Evolutionary conservation across 30 jellyfish, hydroid and myxozoan species (phyloP).

Genomic region (Aurelia coerulea): DNA sequence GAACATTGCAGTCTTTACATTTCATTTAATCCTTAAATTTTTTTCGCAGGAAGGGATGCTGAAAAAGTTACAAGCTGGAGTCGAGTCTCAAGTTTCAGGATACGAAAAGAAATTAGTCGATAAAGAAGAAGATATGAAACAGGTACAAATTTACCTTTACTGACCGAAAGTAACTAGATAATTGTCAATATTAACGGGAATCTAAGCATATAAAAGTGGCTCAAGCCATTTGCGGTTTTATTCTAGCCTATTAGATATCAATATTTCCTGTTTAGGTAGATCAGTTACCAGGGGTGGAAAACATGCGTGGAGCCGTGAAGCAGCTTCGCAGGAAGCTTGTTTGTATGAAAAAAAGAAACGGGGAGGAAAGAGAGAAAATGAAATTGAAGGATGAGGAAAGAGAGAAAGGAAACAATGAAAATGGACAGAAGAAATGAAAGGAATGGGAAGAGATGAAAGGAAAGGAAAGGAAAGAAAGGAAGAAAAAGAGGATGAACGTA

Average conservation of each 20-base stretch:
- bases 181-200: not conserved
- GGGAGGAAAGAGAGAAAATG: conserved; percentile 28
- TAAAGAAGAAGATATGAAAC: conserved; percentile 67
- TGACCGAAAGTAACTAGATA: not conserved
- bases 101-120: conserved; percentile 77
- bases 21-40: not conserved
- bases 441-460: too few species aligned
- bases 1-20: not conserved
- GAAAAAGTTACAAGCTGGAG: conserved; percentile 79
- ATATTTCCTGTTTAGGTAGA: too few species aligned
- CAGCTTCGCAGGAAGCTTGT: too few species aligned
- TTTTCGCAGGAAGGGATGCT: conserved; percentile 83
- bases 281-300: too few species aligned
- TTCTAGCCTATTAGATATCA: too few species aligned
- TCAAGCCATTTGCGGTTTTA: too few species aligned
- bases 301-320: too few species aligned
- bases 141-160: conserved; percentile 12
- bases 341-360: not conserved
- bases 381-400: not conserved
- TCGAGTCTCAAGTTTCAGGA: conserved; percentile 86
- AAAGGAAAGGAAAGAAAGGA: too few species aligned
- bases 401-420: conserved; percentile 24
- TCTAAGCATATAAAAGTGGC: too few species aligned
- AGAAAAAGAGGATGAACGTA: too few species aligned
- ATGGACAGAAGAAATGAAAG: conserved; percentile 1